phyloP scores from a whole-genome alignment of 2,888 invertebrate species.

The Dicycla oo region DNA sequence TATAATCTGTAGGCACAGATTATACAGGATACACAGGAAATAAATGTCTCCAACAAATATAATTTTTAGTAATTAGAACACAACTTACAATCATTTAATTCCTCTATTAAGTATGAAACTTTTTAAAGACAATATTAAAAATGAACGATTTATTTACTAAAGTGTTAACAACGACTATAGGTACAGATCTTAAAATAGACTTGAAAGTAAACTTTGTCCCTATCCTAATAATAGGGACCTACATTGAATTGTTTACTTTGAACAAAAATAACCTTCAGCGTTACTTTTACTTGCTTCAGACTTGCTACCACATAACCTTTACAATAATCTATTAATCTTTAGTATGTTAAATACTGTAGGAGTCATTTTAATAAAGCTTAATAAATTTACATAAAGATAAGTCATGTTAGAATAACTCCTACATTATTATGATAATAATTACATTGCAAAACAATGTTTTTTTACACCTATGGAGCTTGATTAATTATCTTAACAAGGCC shows the following conservation, averaged over 20 bases:
- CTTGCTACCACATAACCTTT: constrained; percentile 23
- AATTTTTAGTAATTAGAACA: not conserved
- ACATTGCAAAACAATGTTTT: constrained; percentile 16
- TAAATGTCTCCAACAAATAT: too few relatives aligned
- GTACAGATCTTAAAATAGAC: constrained; percentile 32
- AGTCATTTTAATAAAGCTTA: constrained; percentile 30
- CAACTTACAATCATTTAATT: not conserved
- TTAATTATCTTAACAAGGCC: constrained; percentile 4
- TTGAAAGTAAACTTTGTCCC: constrained; percentile 25
- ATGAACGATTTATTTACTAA: not conserved
- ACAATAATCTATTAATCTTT: constrained; percentile 12
- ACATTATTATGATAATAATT: constrained; percentile 12
- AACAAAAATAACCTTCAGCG: constrained; percentile 53
- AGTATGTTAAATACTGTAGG: constrained; percentile 30
- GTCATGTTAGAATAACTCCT: constrained; percentile 13
- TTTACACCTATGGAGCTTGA: constrained; percentile 3
- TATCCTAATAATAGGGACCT: constrained; percentile 26
- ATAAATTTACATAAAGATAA: constrained; percentile 27
- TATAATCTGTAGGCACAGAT: too few relatives aligned
- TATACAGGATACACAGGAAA: too few relatives aligned
- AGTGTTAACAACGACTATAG: not conserved
- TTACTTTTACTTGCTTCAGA: constrained; percentile 33
- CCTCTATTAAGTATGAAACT: not conserved
- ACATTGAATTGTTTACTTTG: constrained; percentile 44
- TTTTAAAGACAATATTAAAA: not conserved